A percentile compares a stretch with the other conserved stretches of the same genome.
These are phyloP conservation scores for Thamnaconus septentrionalis DNA, from an alignment of 2,113 vertebrate genomes.

Conservation along the genomic window DNA sequence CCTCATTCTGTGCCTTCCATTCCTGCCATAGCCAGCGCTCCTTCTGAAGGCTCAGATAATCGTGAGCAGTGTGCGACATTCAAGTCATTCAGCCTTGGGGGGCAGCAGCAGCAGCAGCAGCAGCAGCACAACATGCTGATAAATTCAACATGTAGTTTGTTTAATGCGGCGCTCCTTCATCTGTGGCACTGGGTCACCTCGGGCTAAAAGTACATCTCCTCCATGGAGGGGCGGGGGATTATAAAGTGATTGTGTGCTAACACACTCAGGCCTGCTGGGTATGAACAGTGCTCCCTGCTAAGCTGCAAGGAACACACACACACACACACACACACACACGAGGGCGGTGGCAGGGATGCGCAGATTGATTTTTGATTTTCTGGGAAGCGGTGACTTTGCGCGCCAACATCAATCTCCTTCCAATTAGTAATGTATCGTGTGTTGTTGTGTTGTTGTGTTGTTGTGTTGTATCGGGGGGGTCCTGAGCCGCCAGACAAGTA, in stretches of 20 bases:
- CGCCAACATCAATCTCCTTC: constrained; percentile 49
- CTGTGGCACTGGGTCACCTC: constrained; percentile 35
- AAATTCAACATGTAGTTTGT: constrained; percentile 7
- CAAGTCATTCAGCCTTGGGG: too few species aligned
- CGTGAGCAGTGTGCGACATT: too few species aligned
- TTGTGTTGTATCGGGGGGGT: constrained; percentile 18
- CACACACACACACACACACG: constrained; percentile 13
- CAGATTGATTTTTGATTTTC: constrained; percentile 64
- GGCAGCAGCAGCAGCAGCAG: too few species aligned
- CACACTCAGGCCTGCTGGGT: constrained; percentile 47
- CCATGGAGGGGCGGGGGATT: constrained; percentile 50
- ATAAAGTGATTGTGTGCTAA: constrained; percentile 60
- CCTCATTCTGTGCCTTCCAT: too few species aligned
- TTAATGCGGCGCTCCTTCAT: constrained; percentile 27
- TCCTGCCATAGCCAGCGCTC: too few species aligned
- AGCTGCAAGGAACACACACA: constrained; percentile 30
- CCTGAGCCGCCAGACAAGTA: constrained; percentile 42
- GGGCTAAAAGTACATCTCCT: constrained; percentile 38
- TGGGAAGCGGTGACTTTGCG: constrained; percentile 44
- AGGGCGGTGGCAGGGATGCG: not conserved
- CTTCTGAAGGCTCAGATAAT: too few species aligned
- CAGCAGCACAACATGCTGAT: not conserved
- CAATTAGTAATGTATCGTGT: constrained; percentile 66
- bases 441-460: constrained; percentile 47
- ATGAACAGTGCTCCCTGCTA: constrained; percentile 57